Base-by-base conservation (phyloP, 2,888 invertebrate species). In the Eilema depressum region DNA sequence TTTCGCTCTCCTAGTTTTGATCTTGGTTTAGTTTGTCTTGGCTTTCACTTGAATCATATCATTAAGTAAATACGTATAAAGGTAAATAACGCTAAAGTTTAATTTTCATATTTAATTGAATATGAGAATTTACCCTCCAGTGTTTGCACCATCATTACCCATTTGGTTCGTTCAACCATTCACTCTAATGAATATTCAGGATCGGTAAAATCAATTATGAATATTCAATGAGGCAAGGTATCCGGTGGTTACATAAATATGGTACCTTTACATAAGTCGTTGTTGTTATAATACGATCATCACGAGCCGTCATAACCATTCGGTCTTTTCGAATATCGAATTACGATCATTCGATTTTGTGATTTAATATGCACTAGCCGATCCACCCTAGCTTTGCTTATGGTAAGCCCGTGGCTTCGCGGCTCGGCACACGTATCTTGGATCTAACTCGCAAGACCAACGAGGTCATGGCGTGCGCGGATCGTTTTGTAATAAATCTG, bases 121-220 rank as follows among this genome's bases (percentile, higher is more conserved):
- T 33, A 56, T 63, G 57, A 3, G 3, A 63, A 37, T 63, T 68
- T 61, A 25, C 56, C 11, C 11, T n/a, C 25, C 20, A 67, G 30
- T 56, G 56, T 65, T 62, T 12, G 53, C 12, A 63, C 64, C 30
- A 56, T 68, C 56, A 71, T 68, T 68, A 61, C 25, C 60, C 57
- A 66, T 68, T 71, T 64, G 61, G 41, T 68, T 47, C 23, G 57
- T 66, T 72, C 61, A 68, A 72, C 65, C 68, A 68, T 72, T 59
- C 61, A 64, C 65, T 41, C 8, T 37, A 8, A 17, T 72, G 63
- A 66, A 72, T 72, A 72, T 72, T 72, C 69, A 72, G 59, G 47
- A 70, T 25, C 33, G 30, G 47, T 63, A 59, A 66, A 69, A 69
- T 69, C 66, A 66, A 63, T 72, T 69, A 72, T 72, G 69, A 72